Conservation (phyloP, 2,113 vertebrate species). For the Aptenodytes forsteri region DNA sequence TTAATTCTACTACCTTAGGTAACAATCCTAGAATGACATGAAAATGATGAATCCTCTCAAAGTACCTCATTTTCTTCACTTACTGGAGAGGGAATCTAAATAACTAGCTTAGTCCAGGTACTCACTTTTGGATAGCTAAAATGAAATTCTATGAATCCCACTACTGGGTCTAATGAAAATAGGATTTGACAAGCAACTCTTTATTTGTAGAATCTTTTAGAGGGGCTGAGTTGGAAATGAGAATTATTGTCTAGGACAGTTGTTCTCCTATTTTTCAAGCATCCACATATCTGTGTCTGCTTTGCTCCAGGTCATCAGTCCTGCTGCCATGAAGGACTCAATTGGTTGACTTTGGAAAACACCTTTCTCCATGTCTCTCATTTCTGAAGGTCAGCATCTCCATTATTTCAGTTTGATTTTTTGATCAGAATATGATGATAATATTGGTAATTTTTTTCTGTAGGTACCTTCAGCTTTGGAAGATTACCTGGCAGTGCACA, state of each 20-base stretch:
- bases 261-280: not conserved
- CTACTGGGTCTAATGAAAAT: not conserved
- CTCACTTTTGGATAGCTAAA: not conserved
- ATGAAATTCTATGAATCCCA: not conserved
- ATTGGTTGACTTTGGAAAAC: not conserved
- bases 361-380: not conserved
- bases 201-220: not conserved
- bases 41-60: constrained; percentile 10
- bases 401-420: not conserved
- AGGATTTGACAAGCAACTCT: not conserved
- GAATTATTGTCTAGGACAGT: not conserved
- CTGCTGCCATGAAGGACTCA: not conserved
- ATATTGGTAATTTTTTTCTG: not conserved
- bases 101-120: not conserved
- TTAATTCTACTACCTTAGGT: constrained; percentile 29
- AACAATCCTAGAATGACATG: not conserved
- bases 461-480: not conserved
- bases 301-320: not conserved
- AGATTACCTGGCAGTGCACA: not conserved
- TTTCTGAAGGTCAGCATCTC: not conserved
- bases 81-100: not conserved
- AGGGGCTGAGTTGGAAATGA: not conserved
- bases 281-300: not conserved
- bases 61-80: not conserved
- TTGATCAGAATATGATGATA: not conserved